A percentile compares a stretch with the other conserved stretches of the same genome.
These are phyloP conservation scores for Tribolium castaneum DNA, from an alignment of 1,140 invertebrate species.

Conservation along the genomic window DNA sequence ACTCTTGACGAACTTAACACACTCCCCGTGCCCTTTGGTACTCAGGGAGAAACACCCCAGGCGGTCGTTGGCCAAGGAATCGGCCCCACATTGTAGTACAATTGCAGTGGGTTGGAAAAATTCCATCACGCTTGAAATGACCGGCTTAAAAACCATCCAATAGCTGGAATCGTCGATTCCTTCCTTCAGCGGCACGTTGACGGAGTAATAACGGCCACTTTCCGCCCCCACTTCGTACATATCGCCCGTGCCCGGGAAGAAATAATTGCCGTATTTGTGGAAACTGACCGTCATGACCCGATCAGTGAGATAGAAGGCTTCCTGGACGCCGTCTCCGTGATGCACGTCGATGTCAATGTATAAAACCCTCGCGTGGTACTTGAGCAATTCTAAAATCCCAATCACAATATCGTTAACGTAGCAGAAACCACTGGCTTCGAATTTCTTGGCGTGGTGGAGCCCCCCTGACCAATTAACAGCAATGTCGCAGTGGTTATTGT, in stretches of 20 bases:
- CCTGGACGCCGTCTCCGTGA: conserved; percentile 99
- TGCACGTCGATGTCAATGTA: conserved; percentile 99
- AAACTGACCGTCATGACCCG: conserved; percentile 99
- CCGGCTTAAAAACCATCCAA: conserved; percentile 92
- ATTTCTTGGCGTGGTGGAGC: conserved; percentile 99
- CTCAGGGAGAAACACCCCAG: conserved; percentile 90
- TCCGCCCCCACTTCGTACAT: conserved; percentile 98
- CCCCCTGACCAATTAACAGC: conserved; percentile 99
- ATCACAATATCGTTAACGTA: conserved; percentile 99
- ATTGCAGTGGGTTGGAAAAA: conserved; percentile 97
- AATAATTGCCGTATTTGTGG: conserved; percentile 98
- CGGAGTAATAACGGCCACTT: conserved; percentile 93
- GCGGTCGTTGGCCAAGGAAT: conserved; percentile 95
- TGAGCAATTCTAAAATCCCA: conserved; percentile 95
- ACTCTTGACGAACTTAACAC: conserved; percentile 96
- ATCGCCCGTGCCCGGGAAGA: conserved; percentile 98
- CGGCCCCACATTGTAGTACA: conserved; percentile 97
- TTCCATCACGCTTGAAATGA: conserved; percentile 95
- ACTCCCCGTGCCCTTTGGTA: conserved; percentile 94
- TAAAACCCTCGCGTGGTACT: conserved; percentile 94
- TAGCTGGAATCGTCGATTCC: conserved; percentile 97
- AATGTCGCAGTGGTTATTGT: conserved; percentile 95
- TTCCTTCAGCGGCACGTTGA: conserved; percentile 97
- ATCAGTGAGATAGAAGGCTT: conserved; percentile 99
- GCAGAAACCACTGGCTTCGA: conserved; percentile 96